Base-by-base conservation (phyloP, 2,888 invertebrate species). In the Cacoxenus indagator region DNA sequence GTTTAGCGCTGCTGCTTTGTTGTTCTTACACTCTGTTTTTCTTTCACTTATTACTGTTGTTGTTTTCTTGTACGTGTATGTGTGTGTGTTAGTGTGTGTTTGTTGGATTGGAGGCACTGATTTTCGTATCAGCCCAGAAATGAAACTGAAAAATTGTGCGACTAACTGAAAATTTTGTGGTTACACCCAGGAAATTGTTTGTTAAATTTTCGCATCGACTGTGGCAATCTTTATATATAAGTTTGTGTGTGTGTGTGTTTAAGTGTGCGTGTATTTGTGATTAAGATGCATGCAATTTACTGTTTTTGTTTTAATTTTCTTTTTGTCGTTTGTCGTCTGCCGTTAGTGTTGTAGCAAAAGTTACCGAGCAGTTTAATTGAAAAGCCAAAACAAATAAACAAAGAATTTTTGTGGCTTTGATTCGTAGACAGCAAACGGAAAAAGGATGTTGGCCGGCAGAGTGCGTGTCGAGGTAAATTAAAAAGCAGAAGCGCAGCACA, bases 171-270 rank as follows among this genome's bases (percentile, higher is more conserved):
- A 73, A 73, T 71, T 68, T 70, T 74, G 67, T 64, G 73, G 73
- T 67, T 70, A 64, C 69, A 62, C 59, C 71, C 73, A 68, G 71
- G 66, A 73, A 71, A 76, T 74, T 74, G 75, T 70, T 71, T 77
- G 74, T 62, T 65, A 55, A 65, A 73, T 70, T 78, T 75, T 64
- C 48, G 73, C 67, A 73, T 71, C 71, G 69, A 66, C 67, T 64
- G 67, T 64, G 22, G 69, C 62, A 19, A n/a, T 66, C 62, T 67
- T 55, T 61, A 48, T 68, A 43, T 9, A n/a, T 14, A 22, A 14
- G 55, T 27, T 51, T 45, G 57, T 54, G 59, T 43, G 59, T 51
- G 19, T 17, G 24, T 31, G 27, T 48, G 46, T 22, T 45, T n/a
- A 26, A 46, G 24, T 62, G 64, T 29, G 9, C 26, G 6, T 46